Evolutionary conservation across 2,888 invertebrate species (phyloP).

Genomic region (Idaea biselata): DNA sequence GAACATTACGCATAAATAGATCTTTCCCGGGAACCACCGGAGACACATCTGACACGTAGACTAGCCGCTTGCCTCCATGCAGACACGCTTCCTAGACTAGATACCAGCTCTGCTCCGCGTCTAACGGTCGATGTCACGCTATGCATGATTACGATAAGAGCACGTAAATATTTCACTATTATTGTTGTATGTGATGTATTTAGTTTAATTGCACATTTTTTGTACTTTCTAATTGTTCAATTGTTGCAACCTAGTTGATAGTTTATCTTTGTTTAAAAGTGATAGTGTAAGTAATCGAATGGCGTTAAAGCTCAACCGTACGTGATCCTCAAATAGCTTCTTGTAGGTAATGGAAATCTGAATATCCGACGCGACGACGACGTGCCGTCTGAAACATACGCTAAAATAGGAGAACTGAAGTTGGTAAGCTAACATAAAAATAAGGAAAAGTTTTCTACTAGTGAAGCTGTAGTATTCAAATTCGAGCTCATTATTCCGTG

Average conservation of each 20-base stretch:
- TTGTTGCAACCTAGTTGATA: slow-evolving; percentile 23
- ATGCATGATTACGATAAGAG: slow-evolving; percentile 78
- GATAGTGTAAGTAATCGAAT: neutral
- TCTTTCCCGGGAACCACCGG: slow-evolving; percentile 80
- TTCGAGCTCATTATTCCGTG: slow-evolving; percentile 36
- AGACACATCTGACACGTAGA: slow-evolving; percentile 72
- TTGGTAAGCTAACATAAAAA: neutral
- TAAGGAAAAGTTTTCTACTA: slow-evolving; percentile 12
- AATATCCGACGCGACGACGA: slow-evolving; percentile 5
- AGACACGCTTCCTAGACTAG: slow-evolving; percentile 55
- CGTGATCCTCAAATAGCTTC: neutral
- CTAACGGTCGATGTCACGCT: slow-evolving; percentile 74
- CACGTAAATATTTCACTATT: slow-evolving; percentile 61
- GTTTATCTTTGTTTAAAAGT: slow-evolving; percentile 1
- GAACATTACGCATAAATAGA: slow-evolving; percentile 78
- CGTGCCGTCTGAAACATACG: slow-evolving; percentile 1
- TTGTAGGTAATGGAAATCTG: slow-evolving; percentile 22
- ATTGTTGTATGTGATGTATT: slow-evolving; percentile 61
- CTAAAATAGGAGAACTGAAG: neutral
- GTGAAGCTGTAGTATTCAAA: slow-evolving; percentile 19
- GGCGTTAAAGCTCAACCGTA: slow-evolving; percentile 29
- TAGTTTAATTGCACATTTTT: slow-evolving; percentile 65
- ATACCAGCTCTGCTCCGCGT: slow-evolving; percentile 43
- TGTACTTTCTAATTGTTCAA: slow-evolving; percentile 37
- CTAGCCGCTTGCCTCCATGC: slow-evolving; percentile 70